Conservation (phyloP, 2,797 vertebrate species). For the Phataginus tetradactyla region DNA sequence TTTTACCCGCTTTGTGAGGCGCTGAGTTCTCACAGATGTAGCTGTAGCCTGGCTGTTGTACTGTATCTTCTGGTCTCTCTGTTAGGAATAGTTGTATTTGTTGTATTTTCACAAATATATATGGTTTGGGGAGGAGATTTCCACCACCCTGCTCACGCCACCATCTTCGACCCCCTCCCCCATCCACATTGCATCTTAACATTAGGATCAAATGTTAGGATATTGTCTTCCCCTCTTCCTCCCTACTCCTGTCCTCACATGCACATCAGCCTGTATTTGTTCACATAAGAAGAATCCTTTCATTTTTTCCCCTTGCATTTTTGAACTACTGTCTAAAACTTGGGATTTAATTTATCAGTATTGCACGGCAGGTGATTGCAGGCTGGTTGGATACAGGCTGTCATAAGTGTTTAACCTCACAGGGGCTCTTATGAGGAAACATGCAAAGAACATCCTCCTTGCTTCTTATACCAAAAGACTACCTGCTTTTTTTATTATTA, state of each 20-base stretch:
- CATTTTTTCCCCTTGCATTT: neutral
- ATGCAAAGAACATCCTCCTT: neutral
- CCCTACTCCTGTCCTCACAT: neutral
- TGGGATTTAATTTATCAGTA: neutral
- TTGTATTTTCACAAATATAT: no score
- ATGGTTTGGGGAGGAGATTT: no score
- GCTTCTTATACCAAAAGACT: neutral
- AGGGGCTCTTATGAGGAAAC: neutral
- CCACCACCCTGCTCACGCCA: no score
- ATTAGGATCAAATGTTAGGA: neutral
- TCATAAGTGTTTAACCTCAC: neutral
- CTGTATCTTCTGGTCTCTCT: no score
- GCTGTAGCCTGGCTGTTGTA: no score
- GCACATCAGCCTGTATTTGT: neutral
- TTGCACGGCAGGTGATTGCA: neutral
- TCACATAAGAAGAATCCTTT: neutral
- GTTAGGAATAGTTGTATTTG: no score
- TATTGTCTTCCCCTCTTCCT: neutral
- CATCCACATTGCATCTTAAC: neutral
- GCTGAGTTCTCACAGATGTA: no score
- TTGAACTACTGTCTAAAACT: conserved; percentile 19
- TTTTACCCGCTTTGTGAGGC: no score
- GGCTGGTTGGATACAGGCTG: neutral
- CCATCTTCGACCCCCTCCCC: neutral
- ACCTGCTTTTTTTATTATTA: no score